Percentiles rank a stretch among this genome's conserved stretches.
phyloP scores from a whole-genome alignment of 2,797 vertebrate species.

The Otus scops region DNA sequence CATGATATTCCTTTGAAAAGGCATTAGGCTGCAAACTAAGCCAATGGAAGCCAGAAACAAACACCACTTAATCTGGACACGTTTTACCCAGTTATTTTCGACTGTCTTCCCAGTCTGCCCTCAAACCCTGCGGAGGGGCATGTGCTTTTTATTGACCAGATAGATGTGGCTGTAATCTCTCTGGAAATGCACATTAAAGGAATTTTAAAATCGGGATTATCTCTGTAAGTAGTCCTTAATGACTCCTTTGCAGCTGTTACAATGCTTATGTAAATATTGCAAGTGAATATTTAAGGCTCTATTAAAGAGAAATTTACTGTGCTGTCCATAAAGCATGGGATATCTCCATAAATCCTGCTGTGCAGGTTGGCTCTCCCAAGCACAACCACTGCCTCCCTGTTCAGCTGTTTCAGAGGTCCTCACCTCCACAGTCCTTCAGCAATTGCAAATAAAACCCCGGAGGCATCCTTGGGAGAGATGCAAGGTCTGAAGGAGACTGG shows the following conservation, averaged over 20 bases:
- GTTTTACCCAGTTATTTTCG: neutral
- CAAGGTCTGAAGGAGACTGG: neutral
- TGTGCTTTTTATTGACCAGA: conserved; percentile 56
- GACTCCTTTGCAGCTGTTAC: conserved; percentile 30
- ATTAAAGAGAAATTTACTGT: conserved; percentile 33
- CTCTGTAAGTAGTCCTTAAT: neutral
- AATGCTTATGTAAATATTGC: conserved; percentile 60
- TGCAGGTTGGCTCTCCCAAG: neutral
- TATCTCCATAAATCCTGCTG: neutral
- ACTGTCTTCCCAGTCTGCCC: neutral
- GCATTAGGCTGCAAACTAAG: neutral
- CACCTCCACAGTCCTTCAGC: neutral
- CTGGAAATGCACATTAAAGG: conserved; percentile 60
- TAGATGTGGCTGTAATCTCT: conserved; percentile 46
- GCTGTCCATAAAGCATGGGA: neutral
- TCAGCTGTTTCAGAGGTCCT: neutral
- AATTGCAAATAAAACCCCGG: neutral
- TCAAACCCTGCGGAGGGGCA: neutral
- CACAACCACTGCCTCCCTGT: neutral
- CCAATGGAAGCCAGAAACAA: neutral
- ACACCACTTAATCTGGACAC: neutral
- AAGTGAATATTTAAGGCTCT: conserved; percentile 13
- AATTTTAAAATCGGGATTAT: conserved; percentile 57
- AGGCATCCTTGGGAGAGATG: rapidly evolving
- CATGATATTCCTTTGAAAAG: neutral